These are phyloP conservation scores for Mesochorus sp. DNA, from an alignment of 2,888 invertebrate species.

Conservation along the genomic window DNA sequence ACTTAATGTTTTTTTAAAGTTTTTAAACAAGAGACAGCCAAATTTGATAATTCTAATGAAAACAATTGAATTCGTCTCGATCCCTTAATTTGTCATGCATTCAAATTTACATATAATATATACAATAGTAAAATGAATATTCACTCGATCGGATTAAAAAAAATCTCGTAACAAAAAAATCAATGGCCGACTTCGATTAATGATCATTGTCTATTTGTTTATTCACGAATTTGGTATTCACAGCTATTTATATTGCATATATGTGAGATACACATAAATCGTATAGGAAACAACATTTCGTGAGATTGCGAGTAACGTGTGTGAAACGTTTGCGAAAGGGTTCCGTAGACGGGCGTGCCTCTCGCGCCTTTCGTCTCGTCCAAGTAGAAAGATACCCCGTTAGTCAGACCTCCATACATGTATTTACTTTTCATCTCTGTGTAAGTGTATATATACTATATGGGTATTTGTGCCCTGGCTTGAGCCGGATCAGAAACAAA, in stretches of 20 bases:
- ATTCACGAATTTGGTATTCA: not conserved
- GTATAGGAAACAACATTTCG: conserved; percentile 24
- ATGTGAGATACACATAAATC: not conserved
- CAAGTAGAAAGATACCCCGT: conserved; percentile 47
- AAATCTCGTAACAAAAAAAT: too few species aligned
- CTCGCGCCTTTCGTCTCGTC: conserved; percentile 36
- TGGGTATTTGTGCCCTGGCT: not conserved
- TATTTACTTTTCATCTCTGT: not conserved
- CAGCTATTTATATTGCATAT: not conserved
- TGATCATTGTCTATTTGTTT: not conserved
- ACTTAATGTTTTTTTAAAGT: too few species aligned
- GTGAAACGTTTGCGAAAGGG: conserved; percentile 34
- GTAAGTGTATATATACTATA: not conserved
- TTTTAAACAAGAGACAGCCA: too few species aligned
- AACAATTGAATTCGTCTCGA: too few species aligned
- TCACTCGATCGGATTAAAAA: too few species aligned
- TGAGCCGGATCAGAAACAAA: conserved; percentile 44
- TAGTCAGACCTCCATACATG: conserved; percentile 34
- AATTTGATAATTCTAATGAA: too few species aligned
- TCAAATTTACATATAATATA: too few species aligned
- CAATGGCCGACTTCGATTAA: too few species aligned
- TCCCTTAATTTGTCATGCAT: too few species aligned
- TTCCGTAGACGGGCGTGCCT: conserved; percentile 51
- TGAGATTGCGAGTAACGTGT: conserved; percentile 10
- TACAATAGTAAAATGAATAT: too few species aligned